Evolutionary conservation across 2,888 invertebrate species (phyloP), one percentile per base, ranked within the genome.

Genomic region (Apoderus coryli): DNA sequence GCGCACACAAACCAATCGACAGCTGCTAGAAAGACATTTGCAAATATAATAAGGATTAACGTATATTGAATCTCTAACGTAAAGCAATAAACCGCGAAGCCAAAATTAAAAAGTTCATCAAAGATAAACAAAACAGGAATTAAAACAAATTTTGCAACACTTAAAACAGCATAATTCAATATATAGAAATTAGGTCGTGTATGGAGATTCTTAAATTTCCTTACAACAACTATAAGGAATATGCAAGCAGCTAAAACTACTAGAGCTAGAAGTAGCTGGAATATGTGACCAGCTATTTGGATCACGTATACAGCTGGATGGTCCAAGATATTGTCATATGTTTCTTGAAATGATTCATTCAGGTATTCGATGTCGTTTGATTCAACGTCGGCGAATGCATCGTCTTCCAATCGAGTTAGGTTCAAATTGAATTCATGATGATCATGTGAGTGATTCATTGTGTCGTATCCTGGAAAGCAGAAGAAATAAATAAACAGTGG

Each of bases 141-240:
- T 27, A 15, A 31, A 11, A 32, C 3, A 11, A 25, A 12, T 10
- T n/a, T n/a, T 4, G 19, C 10, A 10, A 30, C 14, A 23, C 31
- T 33, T 3, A 27, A 11, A 11, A 36, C 19, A n/a, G 27, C 12
- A 3, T 25, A 31, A 16, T 31, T 23, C 22, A 31, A 15, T 12
- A 36, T 34, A 10, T 31, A 31, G 4, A 11, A 16, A 14, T 36
- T 36, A 2, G 13, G 7, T n/a, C 23, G 23, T n/a, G 24, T 19
- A 16, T 16, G 16, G 4, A 36, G 12, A 25, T 16, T 33, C 10
- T 33, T 24, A 19, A 27, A 33, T 22, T n/a, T n/a, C n/a, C n/a
- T n/a, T n/a, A n/a, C n/a, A 9, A 32, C 29, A 10, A 32, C 33
- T n/a, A 26, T 25, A 3, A 40, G 24, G 14, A 38, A 40, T 22